Base-by-base conservation (phyloP, 1,140 invertebrate species). In the Agraylea sexmaculata region DNA sequence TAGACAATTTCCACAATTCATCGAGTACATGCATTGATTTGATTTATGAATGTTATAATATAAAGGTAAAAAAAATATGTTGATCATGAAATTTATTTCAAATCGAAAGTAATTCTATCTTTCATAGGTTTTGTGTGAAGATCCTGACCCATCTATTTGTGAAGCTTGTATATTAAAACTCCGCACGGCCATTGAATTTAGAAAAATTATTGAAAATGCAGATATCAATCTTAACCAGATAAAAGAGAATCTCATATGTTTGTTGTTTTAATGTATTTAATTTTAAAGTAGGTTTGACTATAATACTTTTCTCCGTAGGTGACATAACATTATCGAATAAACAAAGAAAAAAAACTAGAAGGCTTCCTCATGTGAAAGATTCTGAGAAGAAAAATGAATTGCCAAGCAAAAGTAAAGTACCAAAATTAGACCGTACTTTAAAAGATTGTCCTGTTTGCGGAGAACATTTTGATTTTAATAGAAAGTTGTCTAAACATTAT, bases 31-130 rank as follows among this genome's bases (percentile, higher is more conserved):
- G n/a, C n/a, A n/a, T n/a, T n/a, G n/a, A n/a, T n/a, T n/a, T n/a
- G n/a, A n/a, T n/a, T n/a, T n/a, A n/a, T n/a, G 16, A 18, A 11
- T 42, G 40, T 29, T 42, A 21, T 30, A 35, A 42, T 29, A 33
- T 42, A 8, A 16, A 36, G 16, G 40, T 36, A 36, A 36, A 25
- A 30, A 39, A 7, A 19, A 29, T 37, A 16, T 7, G 19, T 39
- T 39, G 12, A 4, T 29, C 22, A n/a, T 30, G 12, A 16, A 15
- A 22, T 29, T 28, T n/a, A n/a, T 39, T 18, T 5, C 6, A 39
- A 18, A 10, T n/a, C 12, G 5, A 6, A 5, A 30, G 31, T 29
- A 2, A 17, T 27, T n/a, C 1, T 18, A 33, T 32, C 30, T 19
- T 27, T 35, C 4, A 8, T 17, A n/a, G 18, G 27, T 2, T 20